Conservation (phyloP, 2,888 invertebrate genomes). For the Malachius bipustulatus region DNA sequence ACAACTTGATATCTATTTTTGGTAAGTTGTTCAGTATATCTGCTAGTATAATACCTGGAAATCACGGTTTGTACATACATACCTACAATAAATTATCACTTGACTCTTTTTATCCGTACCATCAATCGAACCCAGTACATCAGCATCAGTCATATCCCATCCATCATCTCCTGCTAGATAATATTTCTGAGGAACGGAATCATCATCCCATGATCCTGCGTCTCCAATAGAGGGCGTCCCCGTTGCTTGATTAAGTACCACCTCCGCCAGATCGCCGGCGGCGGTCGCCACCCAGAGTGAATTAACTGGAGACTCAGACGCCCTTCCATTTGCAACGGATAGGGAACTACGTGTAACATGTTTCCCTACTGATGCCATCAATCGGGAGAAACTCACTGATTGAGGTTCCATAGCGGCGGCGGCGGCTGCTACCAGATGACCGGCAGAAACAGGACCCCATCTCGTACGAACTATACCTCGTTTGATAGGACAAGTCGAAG, state of each 20-base stretch:
- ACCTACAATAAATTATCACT: too few relatives aligned
- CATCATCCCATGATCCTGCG: constrained; percentile 54
- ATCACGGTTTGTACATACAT: too few relatives aligned
- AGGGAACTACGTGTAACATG: constrained; percentile 11
- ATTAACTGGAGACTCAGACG: constrained; percentile 30
- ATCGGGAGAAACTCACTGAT: constrained; percentile 40
- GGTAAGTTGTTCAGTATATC: too few relatives aligned
- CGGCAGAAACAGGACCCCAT: constrained; percentile 49
- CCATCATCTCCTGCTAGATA: constrained; percentile 41
- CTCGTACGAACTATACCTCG: constrained; percentile 51
- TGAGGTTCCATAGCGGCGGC: constrained; percentile 51
- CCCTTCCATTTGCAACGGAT: constrained; percentile 11
- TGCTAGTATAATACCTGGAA: too few relatives aligned
- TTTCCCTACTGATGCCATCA: constrained; percentile 31
- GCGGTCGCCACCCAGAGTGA: constrained; percentile 50
- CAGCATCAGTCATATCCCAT: constrained; percentile 57
- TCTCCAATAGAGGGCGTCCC: constrained; percentile 40
- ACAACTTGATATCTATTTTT: too few relatives aligned
- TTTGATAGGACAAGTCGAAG: constrained; percentile 55
- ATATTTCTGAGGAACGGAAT: constrained; percentile 44
- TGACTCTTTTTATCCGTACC: too few relatives aligned
- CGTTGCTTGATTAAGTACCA: constrained; percentile 50
- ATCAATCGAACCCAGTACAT: constrained; percentile 56
- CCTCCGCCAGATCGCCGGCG: constrained; percentile 55
- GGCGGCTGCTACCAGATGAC: constrained; percentile 47